Percentiles rank a stretch among this genome's conserved stretches.
These are phyloP conservation scores for Pseudorasbora parva DNA, from an alignment of 2,113 vertebrate genomes.

Conservation along the genomic window DNA sequence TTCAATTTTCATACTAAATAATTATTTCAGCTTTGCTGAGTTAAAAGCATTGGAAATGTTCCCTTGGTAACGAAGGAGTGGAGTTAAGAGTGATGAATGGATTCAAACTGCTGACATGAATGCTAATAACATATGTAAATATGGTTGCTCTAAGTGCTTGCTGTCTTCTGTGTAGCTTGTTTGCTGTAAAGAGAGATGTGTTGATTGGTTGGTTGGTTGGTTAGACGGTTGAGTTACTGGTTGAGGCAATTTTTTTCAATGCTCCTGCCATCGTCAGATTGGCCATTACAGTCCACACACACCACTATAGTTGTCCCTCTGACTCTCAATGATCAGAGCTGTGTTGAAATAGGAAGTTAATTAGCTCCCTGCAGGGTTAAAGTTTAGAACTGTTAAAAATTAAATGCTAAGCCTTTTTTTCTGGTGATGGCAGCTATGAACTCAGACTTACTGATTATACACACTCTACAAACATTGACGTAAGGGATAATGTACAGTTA, in stretches of 20 bases:
- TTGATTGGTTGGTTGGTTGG: background rate
- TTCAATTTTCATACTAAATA: background rate
- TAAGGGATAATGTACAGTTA: background rate
- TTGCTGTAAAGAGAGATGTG: background rate
- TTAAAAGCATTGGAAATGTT: background rate
- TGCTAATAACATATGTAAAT: constrained; percentile 14
- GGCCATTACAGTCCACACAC: background rate
- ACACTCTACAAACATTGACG: background rate
- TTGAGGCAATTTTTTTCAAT: background rate
- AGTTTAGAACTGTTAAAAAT: constrained; percentile 23
- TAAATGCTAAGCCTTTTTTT: background rate
- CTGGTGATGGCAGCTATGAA: background rate
- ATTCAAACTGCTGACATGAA: background rate
- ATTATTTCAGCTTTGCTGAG: constrained; percentile 24
- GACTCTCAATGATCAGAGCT: constrained; percentile 19
- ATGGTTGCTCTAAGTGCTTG: background rate
- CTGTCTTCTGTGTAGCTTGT: background rate
- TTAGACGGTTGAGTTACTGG: background rate
- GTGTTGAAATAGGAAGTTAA: background rate
- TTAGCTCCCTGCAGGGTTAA: constrained; percentile 13
- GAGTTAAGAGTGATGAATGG: background rate
- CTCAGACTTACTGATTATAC: constrained; percentile 1
- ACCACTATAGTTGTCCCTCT: too few relatives aligned
- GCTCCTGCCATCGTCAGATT: background rate
- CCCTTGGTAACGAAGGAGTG: background rate